Percentiles rank a stretch among this genome's conserved stretches.
phyloP scores from a whole-genome alignment of 2,113 vertebrate species.

The Copsychus sechellarum region DNA sequence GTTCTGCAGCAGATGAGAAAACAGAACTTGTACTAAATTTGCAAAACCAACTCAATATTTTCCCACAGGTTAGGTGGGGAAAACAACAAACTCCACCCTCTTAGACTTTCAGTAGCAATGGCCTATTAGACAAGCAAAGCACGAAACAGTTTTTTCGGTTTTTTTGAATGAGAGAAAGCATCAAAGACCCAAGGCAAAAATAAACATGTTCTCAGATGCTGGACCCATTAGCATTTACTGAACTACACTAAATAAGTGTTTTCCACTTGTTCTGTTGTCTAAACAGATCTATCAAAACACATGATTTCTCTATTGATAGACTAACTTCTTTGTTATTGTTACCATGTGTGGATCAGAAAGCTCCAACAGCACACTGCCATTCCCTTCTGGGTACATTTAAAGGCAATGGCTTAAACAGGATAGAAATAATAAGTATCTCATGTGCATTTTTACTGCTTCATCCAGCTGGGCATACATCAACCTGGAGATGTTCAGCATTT shows the following conservation, averaged over 20 bases:
- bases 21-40: neutral
- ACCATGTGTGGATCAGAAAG: conserved; percentile 5
- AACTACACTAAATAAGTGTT: conserved; percentile 8
- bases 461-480: neutral
- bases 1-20: neutral
- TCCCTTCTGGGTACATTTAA: neutral
- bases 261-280: conserved; percentile 36
- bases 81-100: neutral
- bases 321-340: neutral
- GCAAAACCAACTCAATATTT: neutral
- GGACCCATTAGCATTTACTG: neutral
- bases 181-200: conserved; percentile 25
- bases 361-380: neutral
- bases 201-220: conserved; percentile 8
- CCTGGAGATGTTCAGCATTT: neutral
- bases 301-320: conserved; percentile 29
- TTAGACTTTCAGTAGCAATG: neutral
- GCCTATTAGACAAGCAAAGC: neutral
- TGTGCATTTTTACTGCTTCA: neutral
- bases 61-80: neutral
- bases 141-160: neutral
- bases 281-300: conserved; percentile 32
- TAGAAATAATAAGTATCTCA: neutral
- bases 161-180: neutral
- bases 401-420: neutral